phyloP scores from a whole-genome alignment of 2,797 vertebrate genomes.

The Centropyge bicolor region DNA sequence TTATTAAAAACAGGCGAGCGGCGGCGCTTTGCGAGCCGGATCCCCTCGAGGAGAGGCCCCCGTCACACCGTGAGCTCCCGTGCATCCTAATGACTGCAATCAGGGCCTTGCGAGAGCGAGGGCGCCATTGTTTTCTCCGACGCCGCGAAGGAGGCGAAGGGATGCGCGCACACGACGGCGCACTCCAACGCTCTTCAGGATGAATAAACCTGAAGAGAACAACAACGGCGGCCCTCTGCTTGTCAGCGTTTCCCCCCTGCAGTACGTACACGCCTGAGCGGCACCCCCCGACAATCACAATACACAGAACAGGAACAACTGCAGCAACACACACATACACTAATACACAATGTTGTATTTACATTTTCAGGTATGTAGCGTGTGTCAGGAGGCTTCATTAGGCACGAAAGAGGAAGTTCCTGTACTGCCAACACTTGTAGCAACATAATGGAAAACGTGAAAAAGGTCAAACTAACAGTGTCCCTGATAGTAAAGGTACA shows the following conservation, averaged over 20 bases:
- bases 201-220: constrained; percentile 68
- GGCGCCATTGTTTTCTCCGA: constrained; percentile 76
- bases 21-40: constrained; percentile 71
- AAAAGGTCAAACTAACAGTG: constrained; percentile 19
- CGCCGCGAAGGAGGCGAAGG: constrained; percentile 56
- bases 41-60: constrained; percentile 72
- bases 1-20: constrained; percentile 85
- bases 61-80: constrained; percentile 70
- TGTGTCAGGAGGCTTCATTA: constrained; percentile 43
- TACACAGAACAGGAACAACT: constrained; percentile 10
- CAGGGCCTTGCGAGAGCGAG: constrained; percentile 65
- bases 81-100: constrained; percentile 82
- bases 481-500: not conserved
- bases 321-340: not conserved
- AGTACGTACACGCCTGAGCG: constrained; percentile 21
- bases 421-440: not conserved
- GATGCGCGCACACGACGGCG: constrained; percentile 47
- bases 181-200: constrained; percentile 60
- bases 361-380: not conserved
- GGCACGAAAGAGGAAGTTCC: not conserved
- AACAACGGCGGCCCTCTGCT: constrained; percentile 19
- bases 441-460: not conserved
- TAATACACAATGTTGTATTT: constrained; percentile 27
- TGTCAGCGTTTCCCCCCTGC: constrained; percentile 9
- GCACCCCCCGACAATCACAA: constrained; percentile 6